A percentile compares a stretch with the other conserved stretches of the same genome.
Evolutionary conservation across 2,888 invertebrate genomes (phyloP).

Genomic region (Lacanobia wlatinum): DNA sequence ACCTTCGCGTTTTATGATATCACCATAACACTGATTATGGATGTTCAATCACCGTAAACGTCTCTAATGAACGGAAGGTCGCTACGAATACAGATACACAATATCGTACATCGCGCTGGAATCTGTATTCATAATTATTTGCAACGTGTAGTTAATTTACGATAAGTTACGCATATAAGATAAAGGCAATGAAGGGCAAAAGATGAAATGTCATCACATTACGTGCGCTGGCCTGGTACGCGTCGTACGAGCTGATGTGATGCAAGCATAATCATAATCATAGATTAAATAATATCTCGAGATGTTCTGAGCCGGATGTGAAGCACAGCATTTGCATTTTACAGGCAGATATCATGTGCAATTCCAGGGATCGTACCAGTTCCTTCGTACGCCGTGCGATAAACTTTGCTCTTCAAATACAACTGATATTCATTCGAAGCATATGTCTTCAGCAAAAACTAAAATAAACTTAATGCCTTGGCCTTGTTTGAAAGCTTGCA

Average conservation of each 20-base stretch:
- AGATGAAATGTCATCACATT: slow-evolving; percentile 62
- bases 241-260: slow-evolving; percentile 48
- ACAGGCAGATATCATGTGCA: slow-evolving; percentile 67
- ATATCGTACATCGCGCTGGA: slow-evolving; percentile 41
- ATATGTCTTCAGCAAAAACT: slow-evolving; percentile 48
- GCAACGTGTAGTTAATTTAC: slow-evolving; percentile 40
- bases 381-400: slow-evolving; percentile 47
- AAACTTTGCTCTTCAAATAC: slow-evolving; percentile 60
- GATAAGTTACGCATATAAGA: slow-evolving; percentile 52
- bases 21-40: slow-evolving; percentile 49
- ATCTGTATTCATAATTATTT: slow-evolving; percentile 56
- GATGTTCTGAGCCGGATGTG: slow-evolving; percentile 78
- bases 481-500: slow-evolving; percentile 41
- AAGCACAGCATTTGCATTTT: slow-evolving; percentile 77
- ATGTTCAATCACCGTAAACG: slow-evolving; percentile 59
- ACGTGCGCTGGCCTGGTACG: slow-evolving; percentile 39
- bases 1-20: slow-evolving; percentile 47
- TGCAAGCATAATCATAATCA: slow-evolving; percentile 68
- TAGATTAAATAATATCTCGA: slow-evolving; percentile 69
- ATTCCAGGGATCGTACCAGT: slow-evolving; percentile 60
- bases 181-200: slow-evolving; percentile 64
- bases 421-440: slow-evolving; percentile 49
- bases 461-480: slow-evolving; percentile 43
- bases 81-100: slow-evolving; percentile 49
- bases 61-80: slow-evolving; percentile 66